Evolutionary conservation across 2,888 invertebrate species (phyloP), one percentile per base, ranked within the genome.

Genomic region (Rhagophthalmus giganteus): DNA sequence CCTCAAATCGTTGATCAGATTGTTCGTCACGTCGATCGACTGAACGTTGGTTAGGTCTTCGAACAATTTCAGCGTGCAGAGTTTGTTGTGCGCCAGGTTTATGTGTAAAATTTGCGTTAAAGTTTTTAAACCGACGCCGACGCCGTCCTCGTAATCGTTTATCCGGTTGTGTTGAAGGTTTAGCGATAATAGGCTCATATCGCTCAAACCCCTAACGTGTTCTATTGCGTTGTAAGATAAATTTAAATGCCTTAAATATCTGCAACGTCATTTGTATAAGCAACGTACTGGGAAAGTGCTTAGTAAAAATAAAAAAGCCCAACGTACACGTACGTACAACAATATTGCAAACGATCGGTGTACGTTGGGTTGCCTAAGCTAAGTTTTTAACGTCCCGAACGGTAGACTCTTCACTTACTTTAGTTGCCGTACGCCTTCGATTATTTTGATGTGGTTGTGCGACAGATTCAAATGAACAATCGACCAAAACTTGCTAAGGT

Each of bases 401-500:
- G n/a, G n/a, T n/a, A n/a, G 6, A 1, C 30, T 33, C 7, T 11
- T 2, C 8, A 30, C 26, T 50, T 34, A 47, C 55, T 37, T 42
- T 9, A 55, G 30, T n/a, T 41, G n/a, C 31, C 51, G 39, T 7
- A 54, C 9, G 1, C 54, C 54, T 33, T 34, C 9, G 4, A 85
- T 83, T 44, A 58, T 60, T 57, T 76, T 77, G 41, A 85, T 83
- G 35, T 76, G 74, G 65, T 85, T 85, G 59, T 82, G 79, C 0
- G 84, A 81, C 45, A 85, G 66, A 71, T 84, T 79, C 45, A 85
- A 72, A 38, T 78, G 70, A 1, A 81, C 78, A 2, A 85, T 75
- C 2, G 84, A 82, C 85, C 85, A 85, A 66, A 83, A 84, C 11
- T 68, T 65, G 7, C 70, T 74, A 16, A 85, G 67, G 68, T 84